These are phyloP conservation scores for Tromatobia lineatoria DNA, from an alignment of 2,888 invertebrate species.

Conservation along the genomic window DNA sequence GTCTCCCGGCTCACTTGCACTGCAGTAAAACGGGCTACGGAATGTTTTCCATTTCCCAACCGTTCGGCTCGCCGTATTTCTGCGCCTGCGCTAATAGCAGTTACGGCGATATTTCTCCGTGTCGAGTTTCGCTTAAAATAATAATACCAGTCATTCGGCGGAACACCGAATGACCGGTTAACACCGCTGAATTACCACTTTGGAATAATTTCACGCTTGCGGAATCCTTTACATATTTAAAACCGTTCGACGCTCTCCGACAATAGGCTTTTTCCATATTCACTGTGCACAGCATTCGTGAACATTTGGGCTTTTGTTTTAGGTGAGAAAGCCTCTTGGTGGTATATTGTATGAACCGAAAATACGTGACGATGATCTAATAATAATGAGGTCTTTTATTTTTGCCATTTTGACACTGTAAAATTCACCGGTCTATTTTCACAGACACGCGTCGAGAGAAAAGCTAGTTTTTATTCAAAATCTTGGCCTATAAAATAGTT, in stretches of 20 bases:
- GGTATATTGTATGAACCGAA: neutral
- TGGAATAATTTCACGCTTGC: conserved; percentile 6
- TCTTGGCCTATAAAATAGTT: no score
- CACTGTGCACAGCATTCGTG: neutral
- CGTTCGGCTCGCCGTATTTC: neutral
- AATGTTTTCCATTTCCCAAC: conserved; percentile 28
- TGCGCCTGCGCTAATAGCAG: neutral
- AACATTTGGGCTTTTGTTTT: neutral
- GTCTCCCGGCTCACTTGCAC: conserved; percentile 47
- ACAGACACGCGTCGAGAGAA: no score
- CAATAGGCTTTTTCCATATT: conserved; percentile 4
- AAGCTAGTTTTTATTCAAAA: no score
- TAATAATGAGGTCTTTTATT: no score
- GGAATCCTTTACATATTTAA: conserved; percentile 1
- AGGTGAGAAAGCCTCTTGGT: neutral
- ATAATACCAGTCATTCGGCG: conserved; percentile 11
- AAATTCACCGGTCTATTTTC: no score
- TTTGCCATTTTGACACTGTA: no score
- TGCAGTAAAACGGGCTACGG: conserved; percentile 40
- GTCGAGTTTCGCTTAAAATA: neutral
- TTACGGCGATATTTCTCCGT: conserved; percentile 16
- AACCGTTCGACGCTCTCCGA: neutral
- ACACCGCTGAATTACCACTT: conserved; percentile 19
- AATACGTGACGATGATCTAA: neutral
- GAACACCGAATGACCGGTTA: conserved; percentile 7